These are phyloP conservation scores for Casuarius casuarius DNA, from an alignment of 2,113 vertebrate species.

Conservation along the genomic window DNA sequence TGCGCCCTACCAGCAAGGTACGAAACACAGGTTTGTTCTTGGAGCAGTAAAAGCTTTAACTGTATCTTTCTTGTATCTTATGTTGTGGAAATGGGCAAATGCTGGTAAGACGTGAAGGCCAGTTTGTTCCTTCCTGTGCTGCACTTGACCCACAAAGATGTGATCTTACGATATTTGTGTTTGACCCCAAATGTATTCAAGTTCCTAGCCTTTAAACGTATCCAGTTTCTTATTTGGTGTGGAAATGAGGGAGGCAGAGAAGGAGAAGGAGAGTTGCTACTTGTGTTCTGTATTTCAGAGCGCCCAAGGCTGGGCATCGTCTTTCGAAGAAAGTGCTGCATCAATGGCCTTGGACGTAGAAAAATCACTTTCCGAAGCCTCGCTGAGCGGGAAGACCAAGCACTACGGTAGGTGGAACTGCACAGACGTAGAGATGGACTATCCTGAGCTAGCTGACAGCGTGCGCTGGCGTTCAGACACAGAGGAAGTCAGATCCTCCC, in stretches of 20 bases:
- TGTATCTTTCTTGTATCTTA: not conserved
- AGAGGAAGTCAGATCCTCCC: not conserved
- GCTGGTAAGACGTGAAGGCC: not conserved
- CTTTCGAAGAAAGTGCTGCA: not conserved
- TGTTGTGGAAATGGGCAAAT: accelerated
- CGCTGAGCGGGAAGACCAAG: constrained; percentile 16
- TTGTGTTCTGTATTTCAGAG: constrained; percentile 31
- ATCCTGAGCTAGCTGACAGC: not conserved
- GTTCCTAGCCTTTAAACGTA: accelerated
- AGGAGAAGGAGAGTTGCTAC: accelerated
- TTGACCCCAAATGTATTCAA: not conserved
- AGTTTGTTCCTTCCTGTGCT: not conserved
- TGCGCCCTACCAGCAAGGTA: accelerated
- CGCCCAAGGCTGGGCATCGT: not conserved
- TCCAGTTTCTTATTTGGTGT: accelerated
- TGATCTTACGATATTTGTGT: not conserved
- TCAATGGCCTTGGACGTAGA: constrained; percentile 74
- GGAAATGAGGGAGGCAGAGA: accelerated
- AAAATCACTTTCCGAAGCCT: constrained; percentile 33
- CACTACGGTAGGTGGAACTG: not conserved
- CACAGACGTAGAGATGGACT: constrained; percentile 9
- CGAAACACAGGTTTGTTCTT: not conserved
- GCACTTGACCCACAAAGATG: accelerated
- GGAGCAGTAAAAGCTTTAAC: not conserved
- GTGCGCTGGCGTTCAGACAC: not conserved